Evolutionary conservation across 2,797 vertebrate genomes (phyloP).

Genomic region (Sebastolobus altivelis): DNA sequence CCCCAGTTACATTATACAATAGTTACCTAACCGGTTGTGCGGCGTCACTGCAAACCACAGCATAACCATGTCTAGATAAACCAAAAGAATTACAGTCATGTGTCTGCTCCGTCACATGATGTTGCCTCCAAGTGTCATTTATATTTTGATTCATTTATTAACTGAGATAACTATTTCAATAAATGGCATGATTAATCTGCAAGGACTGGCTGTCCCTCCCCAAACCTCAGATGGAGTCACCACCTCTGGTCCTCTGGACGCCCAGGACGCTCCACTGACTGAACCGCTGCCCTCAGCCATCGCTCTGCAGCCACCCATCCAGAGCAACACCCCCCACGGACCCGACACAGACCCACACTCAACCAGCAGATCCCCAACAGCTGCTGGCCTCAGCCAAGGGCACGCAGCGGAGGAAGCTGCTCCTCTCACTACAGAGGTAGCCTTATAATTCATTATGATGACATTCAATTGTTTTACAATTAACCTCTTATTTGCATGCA

Average conservation of each 20-base stretch:
- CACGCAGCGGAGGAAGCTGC: conserved; percentile 15
- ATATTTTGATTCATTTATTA: not conserved
- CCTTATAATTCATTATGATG: not conserved
- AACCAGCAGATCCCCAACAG: conserved; percentile 14
- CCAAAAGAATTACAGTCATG: not conserved
- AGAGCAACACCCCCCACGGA: conserved; percentile 72
- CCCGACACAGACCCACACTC: not conserved
- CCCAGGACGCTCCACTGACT: conserved; percentile 74
- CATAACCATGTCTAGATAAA: not conserved
- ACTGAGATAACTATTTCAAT: not conserved
- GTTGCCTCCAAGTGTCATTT: not conserved
- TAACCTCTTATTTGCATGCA: conserved; percentile 34
- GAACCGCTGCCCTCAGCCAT: conserved; percentile 85
- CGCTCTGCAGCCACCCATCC: conserved; percentile 88
- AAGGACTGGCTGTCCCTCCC: conserved; percentile 5
- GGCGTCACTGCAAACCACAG: not conserved
- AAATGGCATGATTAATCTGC: not conserved
- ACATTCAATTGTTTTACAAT: not conserved
- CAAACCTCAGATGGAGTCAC: conserved; percentile 26
- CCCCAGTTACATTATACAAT: not conserved
- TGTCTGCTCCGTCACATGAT: not conserved
- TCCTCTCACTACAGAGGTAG: conserved; percentile 59
- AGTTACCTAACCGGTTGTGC: not conserved
- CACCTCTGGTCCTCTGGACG: conserved; percentile 13
- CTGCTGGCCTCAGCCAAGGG: conserved; percentile 6